These are phyloP conservation scores for Hyphantria cunea DNA, from an alignment of 1,140 invertebrate genomes.

Conservation along the genomic window DNA sequence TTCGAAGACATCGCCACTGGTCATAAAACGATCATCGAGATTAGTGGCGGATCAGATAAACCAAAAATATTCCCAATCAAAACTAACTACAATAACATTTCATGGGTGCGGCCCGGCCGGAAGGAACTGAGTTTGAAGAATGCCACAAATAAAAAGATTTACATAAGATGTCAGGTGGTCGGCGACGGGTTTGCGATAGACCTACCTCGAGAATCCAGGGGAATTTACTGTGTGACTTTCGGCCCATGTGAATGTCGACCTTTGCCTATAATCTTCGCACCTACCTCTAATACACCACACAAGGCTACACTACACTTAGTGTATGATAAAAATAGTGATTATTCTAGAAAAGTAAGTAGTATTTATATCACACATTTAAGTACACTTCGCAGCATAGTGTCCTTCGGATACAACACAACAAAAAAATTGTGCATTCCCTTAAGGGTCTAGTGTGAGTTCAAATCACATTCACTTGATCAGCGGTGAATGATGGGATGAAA, in stretches of 20 bases:
- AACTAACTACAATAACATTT: conserved; percentile 58
- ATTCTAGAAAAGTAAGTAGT: conserved; percentile 58
- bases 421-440: no score
- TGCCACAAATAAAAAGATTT: conserved; percentile 54
- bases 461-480: no score
- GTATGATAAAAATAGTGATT: conserved; percentile 60
- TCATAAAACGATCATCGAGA: conserved; percentile 45
- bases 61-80: conserved; percentile 67
- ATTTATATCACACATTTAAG: no score
- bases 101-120: conserved; percentile 59
- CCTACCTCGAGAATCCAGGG: conserved; percentile 50
- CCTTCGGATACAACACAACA: no score
- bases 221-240: conserved; percentile 56
- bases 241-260: conserved; percentile 55
- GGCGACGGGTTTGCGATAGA: conserved; percentile 67
- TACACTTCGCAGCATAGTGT: no score
- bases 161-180: conserved; percentile 61
- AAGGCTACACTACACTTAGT: conserved; percentile 54
- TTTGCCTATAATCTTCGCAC: conserved; percentile 57
- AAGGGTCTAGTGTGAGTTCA: no score
- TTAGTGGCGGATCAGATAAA: conserved; percentile 53
- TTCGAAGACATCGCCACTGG: conserved; percentile 58
- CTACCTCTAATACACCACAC: conserved; percentile 45
- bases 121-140: conserved; percentile 71
- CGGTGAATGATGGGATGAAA: no score